Evolutionary conservation across 2,113 vertebrate species (phyloP), one percentile per base, ranked within the genome.

Genomic region (Okapia johnstoni): DNA sequence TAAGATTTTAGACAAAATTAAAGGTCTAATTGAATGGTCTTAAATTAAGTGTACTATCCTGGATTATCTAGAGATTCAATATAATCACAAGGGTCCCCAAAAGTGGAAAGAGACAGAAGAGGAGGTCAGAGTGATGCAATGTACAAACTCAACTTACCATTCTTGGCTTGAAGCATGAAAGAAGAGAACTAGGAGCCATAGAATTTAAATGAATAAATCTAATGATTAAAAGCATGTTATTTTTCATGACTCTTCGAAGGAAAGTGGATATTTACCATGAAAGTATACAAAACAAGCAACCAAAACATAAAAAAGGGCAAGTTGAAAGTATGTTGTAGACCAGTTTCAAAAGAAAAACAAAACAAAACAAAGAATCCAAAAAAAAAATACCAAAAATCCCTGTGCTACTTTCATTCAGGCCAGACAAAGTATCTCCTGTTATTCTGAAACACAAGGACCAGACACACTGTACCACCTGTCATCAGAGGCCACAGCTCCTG

Each of bases 251-350:
- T 90, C 36, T 93, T 85, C 13, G 26, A 33, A 80, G 15, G 5
- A 94, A 90, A 85, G 36, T 88, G 30, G 66, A 15, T 76, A 30
- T 57, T 96, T 96, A 77, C 19, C 23, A 90, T 63, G 43, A 40
- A 90, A 93, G 11, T 70, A 89, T 88, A 88, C 4, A 83, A 96
- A 60, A 79, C 2, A 73, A 60, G 26, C 21, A 43, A 66, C 28
- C 8, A 80, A 36, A 19, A 25, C 1, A 46, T 13, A 5, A 55
- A 88, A 88, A 63, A 93, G 3, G 61, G 54, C 1, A 25, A 88
- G 7, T 66, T 90, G n/a, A 94, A 85, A 76, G 12, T 3, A 26
- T 54, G 8, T 60, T 55, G 33, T 17, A 80, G 40, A 80, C 0
- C 8, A 52, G 43, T 21, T 25, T 50, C 66, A 28, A 61, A 76